phyloP scores from a whole-genome alignment of 2,888 invertebrate genomes.

The Epistrophe eligans region DNA sequence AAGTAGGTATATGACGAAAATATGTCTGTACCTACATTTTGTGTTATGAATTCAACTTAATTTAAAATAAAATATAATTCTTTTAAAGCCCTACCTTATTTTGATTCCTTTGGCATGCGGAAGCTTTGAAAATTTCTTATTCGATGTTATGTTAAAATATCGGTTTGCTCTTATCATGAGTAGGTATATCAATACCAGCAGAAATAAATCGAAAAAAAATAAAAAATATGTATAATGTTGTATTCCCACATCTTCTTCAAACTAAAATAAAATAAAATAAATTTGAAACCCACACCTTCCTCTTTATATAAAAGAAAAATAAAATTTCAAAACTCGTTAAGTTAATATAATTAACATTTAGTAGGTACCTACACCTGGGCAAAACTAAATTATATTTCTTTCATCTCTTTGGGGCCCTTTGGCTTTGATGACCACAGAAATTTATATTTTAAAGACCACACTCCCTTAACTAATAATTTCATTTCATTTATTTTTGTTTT shows the following conservation, averaged over 20 bases:
- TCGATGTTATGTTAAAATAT: too few relatives aligned
- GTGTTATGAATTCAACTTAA: too few relatives aligned
- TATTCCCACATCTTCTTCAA: background rate
- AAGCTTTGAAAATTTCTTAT: too few relatives aligned
- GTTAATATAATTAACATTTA: background rate
- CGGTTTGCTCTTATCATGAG: too few relatives aligned
- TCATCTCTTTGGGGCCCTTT: constrained; percentile 10
- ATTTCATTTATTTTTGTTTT: background rate
- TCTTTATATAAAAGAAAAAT: background rate
- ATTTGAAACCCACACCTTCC: constrained; percentile 9
- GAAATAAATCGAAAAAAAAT: background rate
- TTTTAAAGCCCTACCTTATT: too few relatives aligned
- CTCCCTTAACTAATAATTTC: constrained; percentile 4
- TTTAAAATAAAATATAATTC: too few relatives aligned
- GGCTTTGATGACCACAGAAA: background rate
- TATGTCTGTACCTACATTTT: too few relatives aligned
- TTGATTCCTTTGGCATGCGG: too few relatives aligned
- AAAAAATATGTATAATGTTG: background rate
- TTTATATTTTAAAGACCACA: background rate
- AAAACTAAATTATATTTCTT: background rate
- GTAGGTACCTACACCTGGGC: background rate
- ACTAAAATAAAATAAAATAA: background rate
- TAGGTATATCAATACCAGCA: background rate
- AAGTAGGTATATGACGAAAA: too few relatives aligned
- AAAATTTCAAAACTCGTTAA: constrained; percentile 11